Evolutionary conservation across 2,888 invertebrate genomes (phyloP).

Genomic region (Drosophila dives): DNA sequence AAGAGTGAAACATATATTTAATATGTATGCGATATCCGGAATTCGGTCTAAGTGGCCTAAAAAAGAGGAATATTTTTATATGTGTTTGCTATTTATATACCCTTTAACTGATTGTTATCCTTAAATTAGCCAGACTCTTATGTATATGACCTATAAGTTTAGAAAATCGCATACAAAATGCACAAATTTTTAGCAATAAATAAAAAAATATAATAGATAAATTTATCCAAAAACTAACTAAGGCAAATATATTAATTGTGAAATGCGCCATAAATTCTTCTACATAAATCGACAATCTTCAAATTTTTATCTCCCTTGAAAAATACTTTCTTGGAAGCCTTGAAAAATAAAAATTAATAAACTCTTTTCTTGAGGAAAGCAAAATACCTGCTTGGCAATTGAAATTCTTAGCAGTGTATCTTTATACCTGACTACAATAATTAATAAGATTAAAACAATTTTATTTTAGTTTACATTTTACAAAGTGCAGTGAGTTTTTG

Average conservation of each 20-base stretch:
- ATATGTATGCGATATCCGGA: slow-evolving; percentile 63
- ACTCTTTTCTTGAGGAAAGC: background rate
- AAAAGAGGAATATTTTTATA: background rate
- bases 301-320: background rate
- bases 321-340: background rate
- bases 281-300: background rate
- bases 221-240: background rate
- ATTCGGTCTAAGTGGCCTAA: slow-evolving; percentile 44
- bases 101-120: background rate
- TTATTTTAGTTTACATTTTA: background rate
- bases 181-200: background rate
- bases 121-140: background rate
- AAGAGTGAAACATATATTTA: slow-evolving; percentile 53
- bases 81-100: slow-evolving; percentile 14
- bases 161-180: background rate
- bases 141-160: background rate
- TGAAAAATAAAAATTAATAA: background rate
- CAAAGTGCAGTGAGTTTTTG: background rate
- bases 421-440: background rate
- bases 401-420: background rate
- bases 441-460: background rate
- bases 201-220: background rate
- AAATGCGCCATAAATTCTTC: background rate
- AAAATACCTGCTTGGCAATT: background rate
- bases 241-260: background rate